These are phyloP conservation scores for Periophthalmus modestus DNA, from an alignment of 2,113 vertebrate species.

Conservation along the genomic window DNA sequence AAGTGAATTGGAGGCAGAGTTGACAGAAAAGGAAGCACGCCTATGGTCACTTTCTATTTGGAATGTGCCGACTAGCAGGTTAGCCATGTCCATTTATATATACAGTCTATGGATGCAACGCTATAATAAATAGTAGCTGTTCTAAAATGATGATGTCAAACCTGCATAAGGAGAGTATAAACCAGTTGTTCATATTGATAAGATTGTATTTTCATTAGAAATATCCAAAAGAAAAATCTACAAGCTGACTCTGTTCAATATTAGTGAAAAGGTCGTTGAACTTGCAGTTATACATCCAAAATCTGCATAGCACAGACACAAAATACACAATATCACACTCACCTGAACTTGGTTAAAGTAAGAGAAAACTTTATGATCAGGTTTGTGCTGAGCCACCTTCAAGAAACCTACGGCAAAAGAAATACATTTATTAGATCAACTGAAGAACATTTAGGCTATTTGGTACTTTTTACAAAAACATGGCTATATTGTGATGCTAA, in stretches of 20 bases:
- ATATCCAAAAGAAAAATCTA: background rate
- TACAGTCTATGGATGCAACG: too few species aligned
- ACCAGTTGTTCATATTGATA: too few species aligned
- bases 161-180: too few species aligned
- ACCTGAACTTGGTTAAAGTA: constrained; percentile 49
- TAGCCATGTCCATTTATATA: too few species aligned
- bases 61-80: too few species aligned
- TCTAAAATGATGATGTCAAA: too few species aligned
- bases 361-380: constrained; percentile 36
- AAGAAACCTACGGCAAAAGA: constrained; percentile 38
- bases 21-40: too few species aligned
- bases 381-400: constrained; percentile 40
- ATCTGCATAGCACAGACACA: background rate
- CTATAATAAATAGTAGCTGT: too few species aligned
- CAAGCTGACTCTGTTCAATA: background rate
- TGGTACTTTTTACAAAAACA: background rate
- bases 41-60: too few species aligned
- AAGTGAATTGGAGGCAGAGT: too few species aligned
- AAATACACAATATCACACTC: constrained; percentile 22
- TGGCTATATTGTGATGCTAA: background rate
- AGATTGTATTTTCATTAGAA: background rate
- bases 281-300: background rate
- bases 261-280: background rate
- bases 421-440: background rate
- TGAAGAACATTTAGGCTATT: constrained; percentile 17